Evolutionary conservation across 2,113 vertebrate genomes (phyloP), one percentile per base, ranked within the genome.

Genomic region (Patagioenas fasciata): DNA sequence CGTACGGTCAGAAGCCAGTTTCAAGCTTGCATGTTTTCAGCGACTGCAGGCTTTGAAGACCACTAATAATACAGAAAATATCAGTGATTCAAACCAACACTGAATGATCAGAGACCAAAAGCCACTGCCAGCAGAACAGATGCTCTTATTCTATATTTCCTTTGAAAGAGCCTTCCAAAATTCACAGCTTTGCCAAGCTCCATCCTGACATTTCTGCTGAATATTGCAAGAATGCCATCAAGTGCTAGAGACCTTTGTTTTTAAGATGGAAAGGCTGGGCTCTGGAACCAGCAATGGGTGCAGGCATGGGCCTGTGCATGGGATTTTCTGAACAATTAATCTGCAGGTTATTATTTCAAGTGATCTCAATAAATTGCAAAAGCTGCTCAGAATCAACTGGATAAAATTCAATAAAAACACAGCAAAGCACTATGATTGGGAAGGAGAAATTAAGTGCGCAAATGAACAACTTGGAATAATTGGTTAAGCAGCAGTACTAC

Each of bases 81-180:
- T 44, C 61, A 93, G 80, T 58, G 78, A 90, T 88, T 88, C 69
- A 89, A 91, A 87, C 36, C 50, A 78, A 23, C 0, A 0, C 61
- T 77, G 87, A n/a, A 88, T 58, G 75, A 91, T 90, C 1, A 0
- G 83, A 87, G 85, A 94, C 91, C 91, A 96, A 96, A 95, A 94
- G 86, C 69, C 95, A 87, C 77, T 93, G 96, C 96, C 96, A 96
- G 92, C 86, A 91, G 83, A 96, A 94, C 96, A 96, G 96, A 96
- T 96, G 94, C 90, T 97, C 94, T 91, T 62, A 73, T 88, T 74
- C 82, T 86, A 15, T 79, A 92, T 91, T 91, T 81, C 81, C 50
- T 74, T 10, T 75, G 88, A 75, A 89, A 93, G 28, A 87, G 34
- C 66, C 77, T 93, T 95, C 86, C 91, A 93, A 96, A 97, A 91